Percentiles rank a stretch among this genome's conserved stretches.
Conservation (phyloP, 1,140 invertebrate genomes). For the Drosophila lacteicornis region DNA sequence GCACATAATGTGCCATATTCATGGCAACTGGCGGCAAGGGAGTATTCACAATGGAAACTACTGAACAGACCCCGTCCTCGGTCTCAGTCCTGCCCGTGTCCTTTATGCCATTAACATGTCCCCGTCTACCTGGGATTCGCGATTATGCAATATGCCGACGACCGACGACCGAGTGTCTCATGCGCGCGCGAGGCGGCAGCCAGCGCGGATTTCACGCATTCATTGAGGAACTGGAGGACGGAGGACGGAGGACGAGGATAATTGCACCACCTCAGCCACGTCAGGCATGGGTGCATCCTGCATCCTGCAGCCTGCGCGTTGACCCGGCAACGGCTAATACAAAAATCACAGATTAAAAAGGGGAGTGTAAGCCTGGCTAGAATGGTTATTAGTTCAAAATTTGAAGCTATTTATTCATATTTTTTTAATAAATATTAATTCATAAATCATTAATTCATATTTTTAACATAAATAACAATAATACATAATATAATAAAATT, state of each 20-base stretch:
- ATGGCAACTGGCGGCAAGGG: constrained; percentile 62
- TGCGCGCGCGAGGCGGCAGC: constrained; percentile 1
- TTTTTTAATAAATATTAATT: no score
- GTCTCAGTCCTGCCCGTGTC: constrained; percentile 10
- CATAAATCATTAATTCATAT: no score
- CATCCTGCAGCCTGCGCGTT: constrained; percentile 10
- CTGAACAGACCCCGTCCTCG: not conserved
- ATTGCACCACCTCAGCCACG: constrained; percentile 61
- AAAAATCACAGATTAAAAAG: not conserved
- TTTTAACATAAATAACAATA: no score
- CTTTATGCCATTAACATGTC: constrained; percentile 19
- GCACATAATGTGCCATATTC: constrained; percentile 80
- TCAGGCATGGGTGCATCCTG: not conserved
- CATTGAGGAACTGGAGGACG: constrained; percentile 63
- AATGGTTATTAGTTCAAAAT: no score
- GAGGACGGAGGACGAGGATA: constrained; percentile 61
- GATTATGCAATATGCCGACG: constrained; percentile 51
- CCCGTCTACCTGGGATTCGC: constrained; percentile 29
- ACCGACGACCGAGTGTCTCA: constrained; percentile 28
- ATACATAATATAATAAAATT: no score
- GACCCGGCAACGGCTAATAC: not conserved
- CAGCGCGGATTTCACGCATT: constrained; percentile 67
- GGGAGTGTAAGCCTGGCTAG: no score
- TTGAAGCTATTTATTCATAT: no score
- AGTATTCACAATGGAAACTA: constrained; percentile 40